Evolutionary conservation across 1,140 invertebrate species (phyloP).

Genomic region (Panonychus citri): DNA sequence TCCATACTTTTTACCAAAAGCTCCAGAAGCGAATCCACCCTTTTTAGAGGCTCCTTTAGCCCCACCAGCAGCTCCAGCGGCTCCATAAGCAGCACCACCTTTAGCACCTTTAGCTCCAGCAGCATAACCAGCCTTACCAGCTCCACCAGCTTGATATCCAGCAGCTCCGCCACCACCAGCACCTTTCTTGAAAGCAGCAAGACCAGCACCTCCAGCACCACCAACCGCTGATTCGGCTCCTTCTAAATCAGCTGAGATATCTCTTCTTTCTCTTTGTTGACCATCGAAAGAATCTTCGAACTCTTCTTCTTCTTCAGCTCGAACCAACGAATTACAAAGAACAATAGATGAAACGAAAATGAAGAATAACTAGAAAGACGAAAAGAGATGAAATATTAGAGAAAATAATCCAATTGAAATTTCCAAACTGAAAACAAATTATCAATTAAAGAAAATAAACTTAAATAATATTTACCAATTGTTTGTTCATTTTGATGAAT

Average conservation of each 20-base stretch:
- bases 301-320: too few relatives aligned
- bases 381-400: too few relatives aligned
- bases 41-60: background rate
- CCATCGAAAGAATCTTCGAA: too few relatives aligned
- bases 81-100: constrained; percentile 2
- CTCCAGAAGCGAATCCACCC: constrained; percentile 1
- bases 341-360: too few relatives aligned
- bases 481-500: too few relatives aligned
- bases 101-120: constrained; percentile 1
- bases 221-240: constrained; percentile 1
- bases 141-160: background rate
- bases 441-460: too few relatives aligned
- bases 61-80: background rate
- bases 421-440: too few relatives aligned
- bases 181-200: background rate
- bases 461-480: too few relatives aligned
- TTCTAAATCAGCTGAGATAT: background rate
- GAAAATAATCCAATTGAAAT: too few relatives aligned
- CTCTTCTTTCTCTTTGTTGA: background rate
- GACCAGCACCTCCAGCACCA: constrained; percentile 2
- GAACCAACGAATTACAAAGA: too few relatives aligned
- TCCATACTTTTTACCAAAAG: background rate
- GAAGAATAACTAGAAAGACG: too few relatives aligned
- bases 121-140: background rate
- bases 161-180: background rate